Base-by-base conservation (phyloP, 2,888 invertebrate genomes). In the Stomorhina lunata region DNA sequence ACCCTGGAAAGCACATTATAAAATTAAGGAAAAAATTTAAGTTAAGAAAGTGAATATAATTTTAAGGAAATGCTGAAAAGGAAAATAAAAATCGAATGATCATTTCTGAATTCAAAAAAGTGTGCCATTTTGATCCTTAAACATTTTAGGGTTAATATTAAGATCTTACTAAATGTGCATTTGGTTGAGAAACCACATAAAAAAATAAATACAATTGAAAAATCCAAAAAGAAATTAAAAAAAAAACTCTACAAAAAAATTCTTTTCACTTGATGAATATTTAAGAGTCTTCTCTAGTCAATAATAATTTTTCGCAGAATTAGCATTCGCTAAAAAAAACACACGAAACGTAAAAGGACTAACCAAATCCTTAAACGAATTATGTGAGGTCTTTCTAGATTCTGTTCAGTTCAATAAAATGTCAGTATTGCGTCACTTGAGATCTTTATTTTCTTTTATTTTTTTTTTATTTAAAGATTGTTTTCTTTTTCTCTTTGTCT, bases 101-200 rank as follows among this genome's bases (percentile, higher is more conserved):
- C n/a, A n/a, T n/a, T n/a, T n/a, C n/a, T n/a, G 10, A 0, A 48
- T 5, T 48, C 22, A 22, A 22, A 40, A 12, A 63, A 15, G 4
- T 17, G 22, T 17, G 9, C n/a, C 12, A 6, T 2, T 27, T 40
- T 25, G 29, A 12, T n/a, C 37, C 40, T 20, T 5, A 2, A 22
- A n/a, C 40, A 1, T 50, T 59, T 4, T n/a, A 59, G 79, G 25
- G 65, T 79, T 79, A 79, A 82, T 4, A n/a, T 0, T 0, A 32
- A 15, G 9, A 5, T 63, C 5, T 65, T 12, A 40, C 48, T 15
- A 72, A 71, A 59, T 63, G 69, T 76, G 50, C 55, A 50, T 59
- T 66, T 71, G 77, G 2, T 71, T 76, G 43, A 77, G 20, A 72
- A 81, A 77, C 76, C 71, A 65, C 76, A 76, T 32, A 40, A 27